These are phyloP conservation scores for Lepisosteus osseus DNA, from an alignment of 2,113 vertebrate genomes.

Conservation along the genomic window DNA sequence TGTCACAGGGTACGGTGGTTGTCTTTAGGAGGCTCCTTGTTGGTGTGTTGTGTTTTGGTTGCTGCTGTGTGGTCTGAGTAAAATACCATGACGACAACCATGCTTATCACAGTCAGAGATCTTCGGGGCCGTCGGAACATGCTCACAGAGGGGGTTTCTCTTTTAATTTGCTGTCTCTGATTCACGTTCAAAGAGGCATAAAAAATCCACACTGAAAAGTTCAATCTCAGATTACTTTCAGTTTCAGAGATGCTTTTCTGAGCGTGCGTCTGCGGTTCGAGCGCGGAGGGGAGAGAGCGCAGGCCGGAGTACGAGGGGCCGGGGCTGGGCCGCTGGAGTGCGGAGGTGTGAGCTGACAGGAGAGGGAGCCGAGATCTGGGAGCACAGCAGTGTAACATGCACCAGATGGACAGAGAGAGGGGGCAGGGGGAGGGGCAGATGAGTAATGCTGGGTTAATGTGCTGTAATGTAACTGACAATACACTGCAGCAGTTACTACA, in stretches of 20 bases:
- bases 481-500: too few species aligned
- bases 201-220: conserved; percentile 14
- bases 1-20: too few species aligned
- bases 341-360: conserved; percentile 30
- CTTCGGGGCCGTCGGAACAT: too few species aligned
- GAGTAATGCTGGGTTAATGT: too few species aligned
- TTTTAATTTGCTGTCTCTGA: too few species aligned
- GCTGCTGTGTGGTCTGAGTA: too few species aligned
- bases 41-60: too few species aligned
- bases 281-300: not conserved
- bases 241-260: conserved; percentile 8
- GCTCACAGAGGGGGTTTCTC: too few species aligned
- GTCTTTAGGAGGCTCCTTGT: too few species aligned
- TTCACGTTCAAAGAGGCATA: not conserved
- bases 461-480: too few species aligned
- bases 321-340: conserved; percentile 22
- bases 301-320: not conserved
- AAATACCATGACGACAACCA: too few species aligned
- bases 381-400: conserved; percentile 22
- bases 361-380: not conserved
- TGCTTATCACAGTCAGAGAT: too few species aligned
- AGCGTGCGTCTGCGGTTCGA: not conserved
- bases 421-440: conserved; percentile 12
- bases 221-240: conserved; percentile 18
- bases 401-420: conserved; percentile 24